Evolutionary conservation across 1,140 invertebrate species (phyloP), one percentile per base, ranked within the genome.

Genomic region (Dryas iulia): DNA sequence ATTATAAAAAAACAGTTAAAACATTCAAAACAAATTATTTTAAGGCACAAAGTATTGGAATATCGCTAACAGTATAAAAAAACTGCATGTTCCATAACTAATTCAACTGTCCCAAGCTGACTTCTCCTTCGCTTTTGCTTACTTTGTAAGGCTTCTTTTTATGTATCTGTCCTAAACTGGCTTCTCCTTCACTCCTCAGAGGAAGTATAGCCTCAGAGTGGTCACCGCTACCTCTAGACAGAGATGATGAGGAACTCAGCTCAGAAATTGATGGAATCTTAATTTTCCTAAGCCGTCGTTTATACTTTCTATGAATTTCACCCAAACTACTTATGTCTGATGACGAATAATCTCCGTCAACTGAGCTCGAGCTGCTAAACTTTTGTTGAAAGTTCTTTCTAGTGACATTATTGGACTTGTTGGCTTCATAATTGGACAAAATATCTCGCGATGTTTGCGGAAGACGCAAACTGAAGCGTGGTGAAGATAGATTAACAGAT

Each of bases 401-500:
- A n/a, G n/a, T n/a, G n/a, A n/a, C n/a, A n/a, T 62, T 68, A 62
- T 75, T 59, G 33, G 66, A 24, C 71, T 72, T 35, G 26, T 71
- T 47, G 11, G 35, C 47, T 26, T 79, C 77, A 24, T 82, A 52
- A 67, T 87, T 83, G 0, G 81, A 84, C 3, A 90, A 28, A 28
- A 85, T 78, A 54, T 89, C 86, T 2, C 66, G 54, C 18, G 85
- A 83, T 26, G 74, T 82, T 59, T 83, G 80, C 8, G 89, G 89
- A 5, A 91, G 72, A 47, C 85, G 83, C 18, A 91, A 76, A 71
- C 83, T 92, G 26, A 92, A 92, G 66, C 90, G 76, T 24, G 91
- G 88, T n/a, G 89, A 89, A 11, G 92, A 92, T 6, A 92, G 57
- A 63, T 92, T 92, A 23, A 89, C 79, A 2, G 90, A 89, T 66